Base-by-base conservation (phyloP, 2,888 invertebrate genomes). In the Matsumyia berberina region DNA sequence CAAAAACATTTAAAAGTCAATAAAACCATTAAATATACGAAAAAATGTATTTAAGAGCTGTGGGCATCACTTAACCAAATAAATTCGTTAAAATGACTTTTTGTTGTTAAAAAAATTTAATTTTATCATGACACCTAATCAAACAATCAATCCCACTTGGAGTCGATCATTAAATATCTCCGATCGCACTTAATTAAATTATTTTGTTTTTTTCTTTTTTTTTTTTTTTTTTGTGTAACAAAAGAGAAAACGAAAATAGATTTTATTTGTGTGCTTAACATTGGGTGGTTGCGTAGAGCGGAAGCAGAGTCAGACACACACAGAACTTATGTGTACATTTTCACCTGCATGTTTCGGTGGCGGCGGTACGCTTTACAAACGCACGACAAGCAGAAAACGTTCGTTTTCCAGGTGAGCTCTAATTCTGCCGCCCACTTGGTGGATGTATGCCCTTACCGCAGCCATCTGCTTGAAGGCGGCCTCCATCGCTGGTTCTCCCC, bases 71-170 rank as follows among this genome's bases (percentile, higher is more conserved):
- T 24, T 3, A 24, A 24, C 1, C 24, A 24, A 24, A 24, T 24
- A 24, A 24, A 24, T 24, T 24, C 4, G 24, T 24, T 24, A 24
- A 24, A 24, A 24, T 24, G 24, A 24, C 24, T 24, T 24, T n/a
- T 24, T 24, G 24, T 24, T 24, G n/a, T n/a, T n/a, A n/a, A n/a
- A n/a, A n/a, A 24, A 24, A 24, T 24, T 24, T 24, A 24, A 24
- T 57, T 77, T 57, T 78, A 33, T 64, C 57, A 46, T 72, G 49
- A 49, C 70, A 72, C 46, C 70, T 70, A 70, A 78, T 78, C 78
- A 78, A 78, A 78, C 51, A 72, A 70, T 72, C 46, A 70, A 64
- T 64, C 24, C 57, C 70, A 64, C 37, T 24, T 64, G 4, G n/a
- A 19, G 46, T 24, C 33, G 31, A 57, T 57, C 62, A 57, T 57